Conservation (phyloP, 1,140 invertebrate genomes). For the Aphis craccivora region DNA sequence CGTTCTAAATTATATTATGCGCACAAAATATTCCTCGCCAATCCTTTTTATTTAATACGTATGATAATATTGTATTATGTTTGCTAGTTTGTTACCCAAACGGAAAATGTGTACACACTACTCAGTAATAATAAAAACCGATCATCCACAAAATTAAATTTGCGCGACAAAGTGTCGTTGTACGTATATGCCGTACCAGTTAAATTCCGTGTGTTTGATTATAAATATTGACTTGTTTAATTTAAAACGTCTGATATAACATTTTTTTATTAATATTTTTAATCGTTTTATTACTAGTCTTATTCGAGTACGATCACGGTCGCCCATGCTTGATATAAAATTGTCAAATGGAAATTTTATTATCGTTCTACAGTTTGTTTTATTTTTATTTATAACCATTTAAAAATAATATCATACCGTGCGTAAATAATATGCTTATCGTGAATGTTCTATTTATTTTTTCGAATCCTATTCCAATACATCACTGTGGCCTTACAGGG, state of each 20-base stretch:
- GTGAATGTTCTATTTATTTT: neutral
- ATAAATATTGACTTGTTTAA: slow-evolving; percentile 3
- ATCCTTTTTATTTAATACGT: neutral
- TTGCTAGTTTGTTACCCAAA: neutral
- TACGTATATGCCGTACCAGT: neutral
- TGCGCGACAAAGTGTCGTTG: neutral
- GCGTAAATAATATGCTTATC: neutral
- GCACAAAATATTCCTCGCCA: neutral
- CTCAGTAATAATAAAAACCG: slow-evolving; percentile 15
- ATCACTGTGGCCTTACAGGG: neutral
- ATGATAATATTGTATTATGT: neutral
- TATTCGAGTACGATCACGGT: neutral
- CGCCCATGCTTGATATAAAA: neutral
- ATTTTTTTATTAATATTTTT: neutral
- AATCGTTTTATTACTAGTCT: neutral
- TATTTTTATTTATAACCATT: neutral
- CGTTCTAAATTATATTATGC: neutral
- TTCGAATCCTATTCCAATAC: neutral
- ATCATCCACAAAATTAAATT: neutral
- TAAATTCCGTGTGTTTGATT: neutral
- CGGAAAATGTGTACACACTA: neutral
- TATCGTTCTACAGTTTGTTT: neutral
- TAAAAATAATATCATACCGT: neutral
- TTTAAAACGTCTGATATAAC: neutral
- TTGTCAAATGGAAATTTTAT: neutral